These are phyloP conservation scores for Chaetodon trifasciatus DNA, from an alignment of 2,797 vertebrate species.

Conservation along the genomic window DNA sequence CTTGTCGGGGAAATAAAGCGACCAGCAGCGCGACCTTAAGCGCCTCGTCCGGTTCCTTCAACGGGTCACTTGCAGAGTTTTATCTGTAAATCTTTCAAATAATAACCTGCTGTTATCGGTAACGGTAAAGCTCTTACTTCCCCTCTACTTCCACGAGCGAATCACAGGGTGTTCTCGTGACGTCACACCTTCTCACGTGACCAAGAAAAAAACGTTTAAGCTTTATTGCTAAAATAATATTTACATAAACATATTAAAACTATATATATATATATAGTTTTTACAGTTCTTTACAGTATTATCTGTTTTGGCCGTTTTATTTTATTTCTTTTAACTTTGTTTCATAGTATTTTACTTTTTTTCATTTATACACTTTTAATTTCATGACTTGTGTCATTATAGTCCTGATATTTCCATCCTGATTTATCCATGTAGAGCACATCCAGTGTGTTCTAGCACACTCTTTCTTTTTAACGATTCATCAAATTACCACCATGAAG, in stretches of 20 bases:
- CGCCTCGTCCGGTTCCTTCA: background rate
- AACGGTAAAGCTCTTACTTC: background rate
- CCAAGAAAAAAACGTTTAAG: background rate
- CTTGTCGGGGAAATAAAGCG: background rate
- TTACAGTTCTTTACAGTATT: no score
- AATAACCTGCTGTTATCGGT: background rate
- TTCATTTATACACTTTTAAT: background rate
- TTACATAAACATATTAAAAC: no score
- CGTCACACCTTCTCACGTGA: conserved; percentile 44
- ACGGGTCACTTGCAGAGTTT: accelerated
- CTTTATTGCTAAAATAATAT: conserved; percentile 7
- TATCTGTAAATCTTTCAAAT: background rate
- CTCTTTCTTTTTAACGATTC: background rate
- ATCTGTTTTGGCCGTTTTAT: no score
- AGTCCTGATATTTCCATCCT: background rate
- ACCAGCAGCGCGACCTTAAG: background rate
- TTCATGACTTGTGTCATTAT: background rate
- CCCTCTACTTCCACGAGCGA: background rate
- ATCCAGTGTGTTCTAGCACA: background rate
- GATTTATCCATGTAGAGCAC: background rate
- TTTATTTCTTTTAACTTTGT: no score
- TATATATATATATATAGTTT: no score
- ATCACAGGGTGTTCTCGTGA: conserved; percentile 28
- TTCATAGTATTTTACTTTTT: background rate
- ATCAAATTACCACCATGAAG: background rate